These are phyloP conservation scores for Drosophila ambigua DNA, from an alignment of 1,140 invertebrate species.

Conservation along the genomic window DNA sequence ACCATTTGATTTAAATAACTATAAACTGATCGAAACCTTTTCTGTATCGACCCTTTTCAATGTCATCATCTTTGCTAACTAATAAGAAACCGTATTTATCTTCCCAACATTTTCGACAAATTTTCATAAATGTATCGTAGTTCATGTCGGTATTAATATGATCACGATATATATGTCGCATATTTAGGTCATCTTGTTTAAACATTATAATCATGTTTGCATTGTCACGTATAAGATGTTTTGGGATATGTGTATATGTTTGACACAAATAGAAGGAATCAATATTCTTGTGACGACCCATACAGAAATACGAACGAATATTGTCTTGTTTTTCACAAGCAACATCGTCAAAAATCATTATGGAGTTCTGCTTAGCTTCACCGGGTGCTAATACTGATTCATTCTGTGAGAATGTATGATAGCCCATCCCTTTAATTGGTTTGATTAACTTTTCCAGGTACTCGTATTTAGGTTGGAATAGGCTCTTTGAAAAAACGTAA, in stretches of 20 bases:
- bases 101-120: constrained; percentile 50
- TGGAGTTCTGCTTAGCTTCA: constrained; percentile 2
- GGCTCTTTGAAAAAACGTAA: constrained; percentile 7
- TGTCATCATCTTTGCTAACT: constrained; percentile 62
- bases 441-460: constrained; percentile 5
- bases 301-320: not conserved
- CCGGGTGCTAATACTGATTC: not conserved
- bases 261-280: not conserved
- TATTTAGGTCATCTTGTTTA: constrained; percentile 81
- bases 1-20: constrained; percentile 6
- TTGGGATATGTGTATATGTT: constrained; percentile 39
- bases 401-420: constrained; percentile 9
- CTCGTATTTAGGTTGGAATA: constrained; percentile 14
- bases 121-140: constrained; percentile 2
- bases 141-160: constrained; percentile 43
- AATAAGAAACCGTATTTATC: constrained; percentile 66
- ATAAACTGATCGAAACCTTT: constrained; percentile 9
- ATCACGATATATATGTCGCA: constrained; percentile 81
- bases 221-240: constrained; percentile 80
- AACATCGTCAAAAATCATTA: constrained; percentile 8
- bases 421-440: constrained; percentile 1
- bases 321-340: constrained; percentile 4
- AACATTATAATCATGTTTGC: constrained; percentile 83
- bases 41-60: constrained; percentile 13
- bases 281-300: constrained; percentile 1